A percentile compares a stretch with the other conserved stretches of the same genome.
Evolutionary conservation across 2,888 invertebrate species (phyloP).

Genomic region (Mesorhabditis belari): DNA sequence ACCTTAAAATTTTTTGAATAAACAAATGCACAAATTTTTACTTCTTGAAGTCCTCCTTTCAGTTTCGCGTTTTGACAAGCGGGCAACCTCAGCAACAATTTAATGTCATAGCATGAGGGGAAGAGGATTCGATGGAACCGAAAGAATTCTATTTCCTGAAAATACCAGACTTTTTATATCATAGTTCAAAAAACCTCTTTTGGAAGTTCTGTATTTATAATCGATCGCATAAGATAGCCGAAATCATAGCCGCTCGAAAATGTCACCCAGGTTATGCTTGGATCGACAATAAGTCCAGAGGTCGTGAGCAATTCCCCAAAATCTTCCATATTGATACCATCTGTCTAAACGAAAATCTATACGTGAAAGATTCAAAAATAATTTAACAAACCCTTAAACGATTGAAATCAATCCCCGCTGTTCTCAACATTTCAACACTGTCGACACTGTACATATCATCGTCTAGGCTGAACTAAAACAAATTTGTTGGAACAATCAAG

Average conservation of each 20-base stretch:
- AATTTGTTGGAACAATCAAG: neutral
- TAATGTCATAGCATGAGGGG: conserved; percentile 13
- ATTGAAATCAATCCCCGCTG: conserved; percentile 88
- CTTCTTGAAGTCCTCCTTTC: conserved; percentile 96
- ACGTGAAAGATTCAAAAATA: neutral
- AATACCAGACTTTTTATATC: neutral
- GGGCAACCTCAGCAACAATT: conserved; percentile 34
- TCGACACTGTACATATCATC: conserved; percentile 72
- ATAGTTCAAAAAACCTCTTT: conserved; percentile 82
- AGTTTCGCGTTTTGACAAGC: conserved; percentile 63
- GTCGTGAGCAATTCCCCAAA: conserved; percentile 97
- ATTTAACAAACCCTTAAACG: conserved; percentile 92
- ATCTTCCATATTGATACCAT: conserved; percentile 91
- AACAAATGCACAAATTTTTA: conserved; percentile 54
- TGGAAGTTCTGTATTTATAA: conserved; percentile 89
- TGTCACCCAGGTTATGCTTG: conserved; percentile 94
- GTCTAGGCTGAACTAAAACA: neutral
- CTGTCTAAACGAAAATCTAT: conserved; percentile 53
- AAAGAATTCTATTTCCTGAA: conserved; percentile 68
- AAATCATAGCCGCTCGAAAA: conserved; percentile 99
- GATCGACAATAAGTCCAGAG: conserved; percentile 88
- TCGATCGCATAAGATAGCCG: conserved; percentile 87
- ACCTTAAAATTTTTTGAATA: conserved; percentile 62
- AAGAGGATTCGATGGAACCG: conserved; percentile 68
- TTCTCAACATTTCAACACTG: conserved; percentile 90